These are phyloP conservation scores for Linyphia triangularis DNA, from an alignment of 2,888 invertebrate genomes.

Conservation along the genomic window DNA sequence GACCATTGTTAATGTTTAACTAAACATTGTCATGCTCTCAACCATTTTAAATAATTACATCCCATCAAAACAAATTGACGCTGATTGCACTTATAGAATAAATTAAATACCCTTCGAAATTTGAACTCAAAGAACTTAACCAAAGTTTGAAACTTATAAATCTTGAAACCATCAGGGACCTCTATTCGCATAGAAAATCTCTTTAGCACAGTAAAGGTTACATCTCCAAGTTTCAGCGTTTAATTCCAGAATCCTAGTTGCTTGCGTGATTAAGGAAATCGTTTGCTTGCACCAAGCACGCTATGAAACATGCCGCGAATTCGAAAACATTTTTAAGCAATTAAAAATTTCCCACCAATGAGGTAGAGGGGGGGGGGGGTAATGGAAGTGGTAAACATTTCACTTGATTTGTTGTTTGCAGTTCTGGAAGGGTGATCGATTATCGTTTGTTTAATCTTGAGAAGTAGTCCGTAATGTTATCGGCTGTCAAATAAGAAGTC, in stretches of 20 bases:
- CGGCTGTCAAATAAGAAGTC: conserved; percentile 14
- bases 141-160: conserved; percentile 6
- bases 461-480: neutral
- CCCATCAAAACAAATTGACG: neutral
- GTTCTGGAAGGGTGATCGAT: conserved; percentile 5
- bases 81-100: neutral
- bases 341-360: conserved; percentile 4
- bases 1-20: too few relatives aligned
- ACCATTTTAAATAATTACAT: neutral
- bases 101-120: neutral
- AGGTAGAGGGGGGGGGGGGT: neutral
- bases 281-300: conserved; percentile 18
- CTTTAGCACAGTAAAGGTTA: neutral
- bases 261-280: conserved; percentile 14
- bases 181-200: neutral
- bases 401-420: conserved; percentile 4
- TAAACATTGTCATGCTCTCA: neutral
- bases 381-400: conserved; percentile 28
- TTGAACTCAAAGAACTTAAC: neutral
- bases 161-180: neutral
- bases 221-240: neutral
- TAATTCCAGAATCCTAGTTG: neutral
- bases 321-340: conserved; percentile 24
- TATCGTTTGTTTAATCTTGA: conserved; percentile 27
- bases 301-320: conserved; percentile 16